phyloP scores from a whole-genome alignment of 2,888 invertebrate species.

The Lumbricus terrestris region DNA sequence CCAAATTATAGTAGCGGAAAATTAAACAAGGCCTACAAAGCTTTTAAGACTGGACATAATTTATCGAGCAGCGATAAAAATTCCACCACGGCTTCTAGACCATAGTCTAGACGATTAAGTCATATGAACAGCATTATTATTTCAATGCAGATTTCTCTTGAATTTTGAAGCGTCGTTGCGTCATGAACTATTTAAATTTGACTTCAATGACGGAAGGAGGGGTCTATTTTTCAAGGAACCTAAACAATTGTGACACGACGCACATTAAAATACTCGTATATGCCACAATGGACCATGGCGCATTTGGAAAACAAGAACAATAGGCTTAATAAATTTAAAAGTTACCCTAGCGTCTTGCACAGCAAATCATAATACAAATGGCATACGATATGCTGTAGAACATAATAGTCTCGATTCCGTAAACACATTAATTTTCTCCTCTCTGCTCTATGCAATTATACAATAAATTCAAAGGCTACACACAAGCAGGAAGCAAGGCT shows the following conservation, averaged over 20 bases:
- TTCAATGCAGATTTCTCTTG: not conserved
- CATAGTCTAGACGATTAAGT: too few species aligned
- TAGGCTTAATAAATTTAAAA: not conserved
- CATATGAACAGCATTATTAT: not conserved
- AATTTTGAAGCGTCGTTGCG: not conserved
- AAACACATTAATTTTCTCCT: not conserved
- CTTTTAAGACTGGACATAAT: not conserved
- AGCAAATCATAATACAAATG: not conserved
- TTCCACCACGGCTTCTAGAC: not conserved
- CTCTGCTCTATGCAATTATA: not conserved
- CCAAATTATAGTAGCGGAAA: too few species aligned
- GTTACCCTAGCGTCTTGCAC: not conserved
- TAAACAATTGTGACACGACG: not conserved
- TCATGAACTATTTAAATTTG: not conserved
- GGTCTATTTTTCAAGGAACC: not conserved
- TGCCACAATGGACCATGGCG: not conserved
- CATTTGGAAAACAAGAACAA: not conserved
- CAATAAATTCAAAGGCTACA: not conserved
- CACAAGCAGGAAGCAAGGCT: not conserved
- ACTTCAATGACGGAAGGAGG: not conserved
- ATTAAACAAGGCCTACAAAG: too few species aligned
- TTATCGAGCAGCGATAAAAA: not conserved
- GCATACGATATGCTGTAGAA: too few species aligned
- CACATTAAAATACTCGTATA: not conserved
- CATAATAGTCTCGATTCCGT: not conserved